Conservation (phyloP, 2,113 vertebrate species). For the Dermatemys mawii region DNA sequence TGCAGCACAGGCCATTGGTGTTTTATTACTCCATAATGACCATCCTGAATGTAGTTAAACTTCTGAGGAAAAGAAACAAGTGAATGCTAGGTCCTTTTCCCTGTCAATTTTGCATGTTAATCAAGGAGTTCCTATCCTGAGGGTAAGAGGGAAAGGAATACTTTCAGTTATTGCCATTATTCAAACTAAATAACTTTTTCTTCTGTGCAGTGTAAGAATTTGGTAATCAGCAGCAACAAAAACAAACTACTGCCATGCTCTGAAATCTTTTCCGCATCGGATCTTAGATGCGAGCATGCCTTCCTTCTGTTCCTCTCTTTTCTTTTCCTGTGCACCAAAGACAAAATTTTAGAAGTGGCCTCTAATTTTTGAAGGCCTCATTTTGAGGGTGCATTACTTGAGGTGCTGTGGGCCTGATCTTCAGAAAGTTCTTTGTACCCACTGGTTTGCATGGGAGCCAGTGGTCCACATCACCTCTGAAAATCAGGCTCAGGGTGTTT, state of each 20-base stretch:
- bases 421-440: neutral
- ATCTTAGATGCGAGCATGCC: neutral
- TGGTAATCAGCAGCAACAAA: neutral
- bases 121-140: neutral
- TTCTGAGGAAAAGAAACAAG: constrained; percentile 5
- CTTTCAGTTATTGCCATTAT: constrained; percentile 6
- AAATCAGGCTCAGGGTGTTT: neutral
- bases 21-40: constrained; percentile 26
- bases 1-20: neutral
- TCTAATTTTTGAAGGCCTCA: neutral
- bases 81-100: neutral
- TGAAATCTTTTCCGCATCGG: neutral
- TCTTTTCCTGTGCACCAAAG: neutral
- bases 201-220: neutral
- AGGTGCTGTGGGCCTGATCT: neutral
- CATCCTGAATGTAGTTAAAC: neutral
- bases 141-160: neutral
- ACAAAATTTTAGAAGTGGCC: neutral
- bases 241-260: neutral
- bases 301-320: neutral
- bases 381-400: neutral
- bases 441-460: neutral
- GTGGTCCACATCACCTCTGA: neutral
- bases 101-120: neutral
- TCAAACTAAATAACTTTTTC: neutral